These are phyloP conservation scores for Conops quadrifasciatus DNA, from an alignment of 2,888 invertebrate species.

Conservation along the genomic window DNA sequence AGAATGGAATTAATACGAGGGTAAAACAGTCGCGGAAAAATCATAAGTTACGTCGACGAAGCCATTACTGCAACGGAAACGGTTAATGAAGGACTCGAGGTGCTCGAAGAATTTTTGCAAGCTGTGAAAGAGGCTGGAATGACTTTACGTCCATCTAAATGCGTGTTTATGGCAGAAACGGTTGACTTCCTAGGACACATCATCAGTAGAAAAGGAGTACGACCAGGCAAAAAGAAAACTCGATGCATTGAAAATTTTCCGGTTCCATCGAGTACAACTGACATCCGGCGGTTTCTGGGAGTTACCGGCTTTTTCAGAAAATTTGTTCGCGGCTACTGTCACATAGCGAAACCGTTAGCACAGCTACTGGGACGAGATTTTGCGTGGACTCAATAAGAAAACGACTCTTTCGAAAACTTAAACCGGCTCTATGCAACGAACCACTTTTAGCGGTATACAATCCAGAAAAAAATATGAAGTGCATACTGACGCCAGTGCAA, in stretches of 20 bases:
- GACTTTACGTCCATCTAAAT: neutral
- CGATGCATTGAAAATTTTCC: too few relatives aligned
- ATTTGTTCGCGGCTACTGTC: slow-evolving; percentile 35
- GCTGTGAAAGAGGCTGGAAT: neutral
- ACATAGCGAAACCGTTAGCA: slow-evolving; percentile 36
- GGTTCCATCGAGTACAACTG: slow-evolving; percentile 34
- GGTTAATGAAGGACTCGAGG: too few relatives aligned
- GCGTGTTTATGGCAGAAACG: slow-evolving; percentile 23
- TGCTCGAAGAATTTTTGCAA: slow-evolving; percentile 36
- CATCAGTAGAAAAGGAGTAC: too few relatives aligned
- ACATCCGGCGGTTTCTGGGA: slow-evolving; percentile 40
- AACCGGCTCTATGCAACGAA: slow-evolving; percentile 8
- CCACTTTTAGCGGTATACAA: slow-evolving; percentile 32
- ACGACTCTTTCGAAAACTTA: slow-evolving; percentile 28
- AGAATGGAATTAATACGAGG: too few relatives aligned
- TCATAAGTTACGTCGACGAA: slow-evolving; percentile 35
- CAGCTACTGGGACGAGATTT: slow-evolving; percentile 38
- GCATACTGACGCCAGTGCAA: slow-evolving; percentile 13
- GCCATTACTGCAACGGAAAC: slow-evolving; percentile 35
- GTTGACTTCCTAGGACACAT: slow-evolving; percentile 39
- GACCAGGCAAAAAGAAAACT: too few relatives aligned
- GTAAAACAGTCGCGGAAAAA: neutral
- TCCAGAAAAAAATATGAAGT: slow-evolving; percentile 23
- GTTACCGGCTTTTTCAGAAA: slow-evolving; percentile 40
- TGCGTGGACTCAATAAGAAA: slow-evolving; percentile 35